phyloP scores from a whole-genome alignment of 2,888 invertebrate genomes.

The Apotomis turbidana region DNA sequence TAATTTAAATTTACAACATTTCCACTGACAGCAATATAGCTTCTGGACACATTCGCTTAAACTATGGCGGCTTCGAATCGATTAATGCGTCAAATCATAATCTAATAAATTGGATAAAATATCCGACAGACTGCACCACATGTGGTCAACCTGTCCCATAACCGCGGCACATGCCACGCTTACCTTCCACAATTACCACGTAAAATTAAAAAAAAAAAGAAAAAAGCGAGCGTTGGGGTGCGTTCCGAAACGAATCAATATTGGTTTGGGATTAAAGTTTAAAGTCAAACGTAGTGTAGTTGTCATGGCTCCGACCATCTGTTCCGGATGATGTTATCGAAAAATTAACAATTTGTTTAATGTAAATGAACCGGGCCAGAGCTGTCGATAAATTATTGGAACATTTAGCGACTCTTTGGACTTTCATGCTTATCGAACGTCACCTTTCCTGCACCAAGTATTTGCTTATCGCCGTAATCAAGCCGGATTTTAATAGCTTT shows the following conservation, averaged over 20 bases:
- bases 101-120: slow-evolving; percentile 73
- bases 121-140: slow-evolving; percentile 79
- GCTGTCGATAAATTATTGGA: slow-evolving; percentile 77
- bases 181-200: slow-evolving; percentile 74
- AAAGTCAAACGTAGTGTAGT: slow-evolving; percentile 43
- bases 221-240: slow-evolving; percentile 50
- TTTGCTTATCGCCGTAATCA: slow-evolving; percentile 74
- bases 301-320: slow-evolving; percentile 67
- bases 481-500: slow-evolving; percentile 67
- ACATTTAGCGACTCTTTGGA: slow-evolving; percentile 72
- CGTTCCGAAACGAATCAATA: slow-evolving; percentile 47
- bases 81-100: slow-evolving; percentile 72
- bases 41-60: slow-evolving; percentile 69
- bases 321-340: slow-evolving; percentile 82
- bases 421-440: slow-evolving; percentile 79
- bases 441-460: slow-evolving; percentile 73
- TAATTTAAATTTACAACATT: slow-evolving; percentile 46
- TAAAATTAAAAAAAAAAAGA: slow-evolving; percentile 69
- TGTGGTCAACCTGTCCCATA: slow-evolving; percentile 83
- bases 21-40: slow-evolving; percentile 50
- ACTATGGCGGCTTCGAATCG: slow-evolving; percentile 57
- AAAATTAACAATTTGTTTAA: slow-evolving; percentile 85
- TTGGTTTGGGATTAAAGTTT: slow-evolving; percentile 36
- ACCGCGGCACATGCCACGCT: slow-evolving; percentile 81
- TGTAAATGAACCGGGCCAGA: slow-evolving; percentile 81